Percentiles rank a stretch among this genome's conserved stretches.
phyloP scores from a whole-genome alignment of 2,113 vertebrate species.

The Sinocyclocheilus maitianheensis region DNA sequence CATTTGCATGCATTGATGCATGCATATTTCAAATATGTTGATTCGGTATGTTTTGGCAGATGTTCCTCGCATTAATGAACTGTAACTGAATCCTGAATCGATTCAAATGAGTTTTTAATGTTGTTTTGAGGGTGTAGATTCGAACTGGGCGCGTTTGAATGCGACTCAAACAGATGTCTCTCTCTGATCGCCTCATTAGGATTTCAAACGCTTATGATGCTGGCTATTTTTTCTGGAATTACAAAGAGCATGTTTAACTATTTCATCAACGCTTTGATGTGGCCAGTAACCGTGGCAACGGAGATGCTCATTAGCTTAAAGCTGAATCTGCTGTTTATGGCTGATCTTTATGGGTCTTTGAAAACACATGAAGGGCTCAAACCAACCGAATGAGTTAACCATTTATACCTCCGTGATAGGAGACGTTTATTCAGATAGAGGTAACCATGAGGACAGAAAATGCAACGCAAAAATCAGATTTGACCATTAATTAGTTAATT shows the following conservation, averaged over 20 bases:
- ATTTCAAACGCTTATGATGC: not conserved
- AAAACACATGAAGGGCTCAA: not conserved
- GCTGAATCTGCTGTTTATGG: not conserved
- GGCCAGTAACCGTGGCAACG: slow-evolving; percentile 36
- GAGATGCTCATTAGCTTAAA: not conserved
- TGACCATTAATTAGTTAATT: not conserved
- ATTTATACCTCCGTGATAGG: not conserved
- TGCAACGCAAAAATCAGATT: not conserved
- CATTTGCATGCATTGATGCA: no score
- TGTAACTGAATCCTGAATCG: not conserved
- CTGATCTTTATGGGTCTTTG: not conserved
- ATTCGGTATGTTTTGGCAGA: not conserved
- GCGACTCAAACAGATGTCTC: slow-evolving; percentile 4
- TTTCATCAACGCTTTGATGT: slow-evolving; percentile 12
- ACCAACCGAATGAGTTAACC: not conserved
- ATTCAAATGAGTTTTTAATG: not conserved
- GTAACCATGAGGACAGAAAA: not conserved
- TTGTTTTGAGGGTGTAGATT: not conserved
- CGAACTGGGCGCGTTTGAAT: not conserved
- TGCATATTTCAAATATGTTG: not conserved
- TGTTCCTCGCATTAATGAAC: not conserved
- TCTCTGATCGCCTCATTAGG: slow-evolving; percentile 10
- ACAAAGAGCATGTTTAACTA: not conserved
- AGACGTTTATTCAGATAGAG: not conserved
- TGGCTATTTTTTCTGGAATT: not conserved